phyloP scores from a whole-genome alignment of 2,888 invertebrate genomes.

The Harpagoxenus sublaevis region DNA sequence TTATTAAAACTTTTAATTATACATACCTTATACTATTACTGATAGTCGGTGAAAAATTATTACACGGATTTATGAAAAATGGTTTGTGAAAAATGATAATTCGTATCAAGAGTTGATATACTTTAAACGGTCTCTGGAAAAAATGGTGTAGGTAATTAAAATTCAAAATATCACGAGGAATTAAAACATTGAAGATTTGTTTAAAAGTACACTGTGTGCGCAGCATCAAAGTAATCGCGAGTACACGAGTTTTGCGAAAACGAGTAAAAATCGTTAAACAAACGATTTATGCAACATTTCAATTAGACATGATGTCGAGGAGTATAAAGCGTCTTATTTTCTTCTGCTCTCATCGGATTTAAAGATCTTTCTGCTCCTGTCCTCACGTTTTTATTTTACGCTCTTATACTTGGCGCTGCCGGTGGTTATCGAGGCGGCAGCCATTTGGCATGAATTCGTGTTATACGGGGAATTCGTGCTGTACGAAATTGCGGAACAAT shows the following conservation, averaged over 20 bases:
- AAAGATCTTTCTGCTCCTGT: neutral
- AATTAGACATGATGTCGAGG: neutral
- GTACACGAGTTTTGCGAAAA: neutral
- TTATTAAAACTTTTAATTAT: conserved; percentile 10
- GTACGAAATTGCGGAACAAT: conserved; percentile 42
- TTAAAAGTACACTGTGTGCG: neutral
- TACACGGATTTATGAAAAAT: too few relatives aligned
- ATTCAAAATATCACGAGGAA: neutral
- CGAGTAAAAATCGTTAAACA: neutral
- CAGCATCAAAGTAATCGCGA: too few relatives aligned
- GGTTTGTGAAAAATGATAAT: too few relatives aligned
- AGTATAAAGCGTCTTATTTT: neutral
- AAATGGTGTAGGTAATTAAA: neutral
- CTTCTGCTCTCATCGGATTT: neutral
- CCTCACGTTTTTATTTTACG: conserved; percentile 4
- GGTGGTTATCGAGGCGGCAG: conserved; percentile 29
- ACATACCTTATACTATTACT: too few relatives aligned
- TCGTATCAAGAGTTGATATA: too few relatives aligned
- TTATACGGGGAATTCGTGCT: neutral
- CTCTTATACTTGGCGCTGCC: neutral
- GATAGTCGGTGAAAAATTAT: too few relatives aligned
- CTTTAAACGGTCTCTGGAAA: neutral
- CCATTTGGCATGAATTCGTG: conserved; percentile 42
- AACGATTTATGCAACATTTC: neutral
- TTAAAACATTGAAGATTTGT: neutral